Evolutionary conservation across 2,113 vertebrate species (phyloP).

Genomic region (Rhinoderma darwinii): DNA sequence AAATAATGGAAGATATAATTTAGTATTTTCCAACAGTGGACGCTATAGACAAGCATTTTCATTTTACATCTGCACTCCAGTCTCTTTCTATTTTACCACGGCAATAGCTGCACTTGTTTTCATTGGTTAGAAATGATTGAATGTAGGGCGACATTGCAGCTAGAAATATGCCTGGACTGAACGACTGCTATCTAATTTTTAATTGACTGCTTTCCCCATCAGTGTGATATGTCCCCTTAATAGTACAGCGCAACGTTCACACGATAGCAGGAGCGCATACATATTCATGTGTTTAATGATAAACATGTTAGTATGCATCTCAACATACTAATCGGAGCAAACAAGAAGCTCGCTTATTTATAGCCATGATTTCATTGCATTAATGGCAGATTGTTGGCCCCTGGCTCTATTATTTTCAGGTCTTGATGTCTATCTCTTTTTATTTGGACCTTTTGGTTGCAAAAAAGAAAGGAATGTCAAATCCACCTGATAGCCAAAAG

Average conservation of each 20-base stretch:
- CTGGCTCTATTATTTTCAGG: constrained; percentile 63
- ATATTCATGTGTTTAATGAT: constrained; percentile 67
- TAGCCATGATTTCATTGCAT: constrained; percentile 63
- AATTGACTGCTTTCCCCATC: constrained; percentile 75
- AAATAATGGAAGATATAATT: not conserved
- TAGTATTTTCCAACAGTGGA: not conserved
- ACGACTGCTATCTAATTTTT: constrained; percentile 77
- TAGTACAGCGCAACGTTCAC: constrained; percentile 69
- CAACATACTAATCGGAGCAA: constrained; percentile 65
- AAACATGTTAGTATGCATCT: constrained; percentile 61
- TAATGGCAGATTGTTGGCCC: constrained; percentile 66
- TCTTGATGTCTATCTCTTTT: constrained; percentile 54
- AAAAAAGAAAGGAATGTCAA: constrained; percentile 61
- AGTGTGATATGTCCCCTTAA: constrained; percentile 66
- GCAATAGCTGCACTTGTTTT: constrained; percentile 33
- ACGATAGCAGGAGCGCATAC: constrained; percentile 61
- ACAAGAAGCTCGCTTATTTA: constrained; percentile 63
- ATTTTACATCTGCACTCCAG: not conserved
- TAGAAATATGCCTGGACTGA: constrained; percentile 70
- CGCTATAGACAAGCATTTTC: not conserved
- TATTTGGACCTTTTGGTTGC: constrained; percentile 61
- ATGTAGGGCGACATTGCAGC: constrained; percentile 71
- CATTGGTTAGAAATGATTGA: constrained; percentile 64
- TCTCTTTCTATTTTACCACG: not conserved
- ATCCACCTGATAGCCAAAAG: constrained; percentile 53